Evolutionary conservation across 1,140 invertebrate species (phyloP), one percentile per base, ranked within the genome.

Genomic region (Probaryconus sp.): DNA sequence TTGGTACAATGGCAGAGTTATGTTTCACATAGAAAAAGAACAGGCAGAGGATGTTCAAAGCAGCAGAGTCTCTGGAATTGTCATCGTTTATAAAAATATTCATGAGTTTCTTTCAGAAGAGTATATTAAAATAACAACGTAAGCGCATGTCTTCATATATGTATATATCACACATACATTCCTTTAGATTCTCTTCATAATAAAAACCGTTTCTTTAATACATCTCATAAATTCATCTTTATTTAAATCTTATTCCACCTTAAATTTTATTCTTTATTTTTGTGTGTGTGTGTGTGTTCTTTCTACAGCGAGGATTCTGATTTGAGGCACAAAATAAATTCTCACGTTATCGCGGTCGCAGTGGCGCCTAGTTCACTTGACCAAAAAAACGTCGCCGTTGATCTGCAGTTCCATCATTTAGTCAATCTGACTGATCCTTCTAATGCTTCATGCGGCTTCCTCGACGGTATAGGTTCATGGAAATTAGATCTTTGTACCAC

Each of bases 271-370:
- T n/a, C n/a, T n/a, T n/a, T n/a, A n/a, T n/a, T n/a, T n/a, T n/a
- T n/a, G n/a, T n/a, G n/a, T n/a, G n/a, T n/a, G n/a, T n/a, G n/a
- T n/a, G n/a, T n/a, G n/a, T n/a, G n/a, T n/a, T n/a, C 14, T 5
- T 56, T 53, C 63, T 51, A 28, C 77, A 93, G 92, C 35, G 91
- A 92, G 76, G 90, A 90, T 2, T 89, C 85, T 10, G 92, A 92
- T 78, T 82, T 92, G 33, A 91, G 92, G 77, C 92, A 92, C 81
- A 90, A 90, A 64, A 85, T 92, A 10, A 89, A 91, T 60, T 93
- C 92, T 0, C 88, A 89, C 58, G 83, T 92, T 7, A 87, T 92
- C 13, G 87, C 87, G 10, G 87, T 91, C 1, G 87, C 86, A 53
- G 76, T 90, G 5, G 53, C 53, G 0, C 53, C 68, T 63, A 63